These are phyloP conservation scores for Limonius californicus DNA, from an alignment of 1,140 invertebrate genomes.

Conservation along the genomic window DNA sequence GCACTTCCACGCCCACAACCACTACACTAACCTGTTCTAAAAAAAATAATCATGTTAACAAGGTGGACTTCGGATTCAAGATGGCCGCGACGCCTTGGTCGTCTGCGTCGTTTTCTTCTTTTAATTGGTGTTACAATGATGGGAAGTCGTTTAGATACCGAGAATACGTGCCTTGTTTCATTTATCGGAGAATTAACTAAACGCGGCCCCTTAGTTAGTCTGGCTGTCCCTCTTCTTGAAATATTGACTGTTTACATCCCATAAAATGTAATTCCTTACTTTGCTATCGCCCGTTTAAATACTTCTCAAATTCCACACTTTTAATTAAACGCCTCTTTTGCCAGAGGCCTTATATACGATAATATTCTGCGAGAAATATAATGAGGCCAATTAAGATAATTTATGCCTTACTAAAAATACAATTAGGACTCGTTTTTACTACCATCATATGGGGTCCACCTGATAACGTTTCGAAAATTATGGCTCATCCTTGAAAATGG, in stretches of 20 bases:
- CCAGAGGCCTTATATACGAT: neutral
- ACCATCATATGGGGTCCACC: too few relatives aligned
- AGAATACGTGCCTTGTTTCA: slow-evolving; percentile 36
- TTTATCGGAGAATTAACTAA: slow-evolving; percentile 33
- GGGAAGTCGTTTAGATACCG: slow-evolving; percentile 37
- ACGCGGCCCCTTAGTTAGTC: slow-evolving; percentile 10
- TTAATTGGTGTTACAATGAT: slow-evolving; percentile 41
- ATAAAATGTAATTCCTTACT: slow-evolving; percentile 15
- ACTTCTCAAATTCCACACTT: slow-evolving; percentile 1
- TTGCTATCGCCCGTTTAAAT: slow-evolving; percentile 1
- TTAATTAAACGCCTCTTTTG: neutral
- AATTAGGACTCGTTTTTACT: neutral
- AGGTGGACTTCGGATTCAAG: slow-evolving; percentile 38
- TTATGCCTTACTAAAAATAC: neutral
- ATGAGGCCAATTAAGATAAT: slow-evolving; percentile 1
- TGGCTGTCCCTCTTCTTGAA: slow-evolving; percentile 10
- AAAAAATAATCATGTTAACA: slow-evolving; percentile 43
- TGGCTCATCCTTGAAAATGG: too few relatives aligned
- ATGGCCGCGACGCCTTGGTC: slow-evolving; percentile 40
- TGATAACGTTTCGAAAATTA: too few relatives aligned
- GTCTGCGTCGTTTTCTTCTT: slow-evolving; percentile 38
- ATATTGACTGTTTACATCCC: slow-evolving; percentile 16
- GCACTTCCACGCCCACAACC: slow-evolving; percentile 32
- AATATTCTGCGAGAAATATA: neutral
- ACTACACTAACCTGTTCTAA: slow-evolving; percentile 40